Percentiles rank a stretch among this genome's conserved stretches.
Conservation (phyloP, 2,888 invertebrate species). For the Hirtodrosophila alboralis region DNA sequence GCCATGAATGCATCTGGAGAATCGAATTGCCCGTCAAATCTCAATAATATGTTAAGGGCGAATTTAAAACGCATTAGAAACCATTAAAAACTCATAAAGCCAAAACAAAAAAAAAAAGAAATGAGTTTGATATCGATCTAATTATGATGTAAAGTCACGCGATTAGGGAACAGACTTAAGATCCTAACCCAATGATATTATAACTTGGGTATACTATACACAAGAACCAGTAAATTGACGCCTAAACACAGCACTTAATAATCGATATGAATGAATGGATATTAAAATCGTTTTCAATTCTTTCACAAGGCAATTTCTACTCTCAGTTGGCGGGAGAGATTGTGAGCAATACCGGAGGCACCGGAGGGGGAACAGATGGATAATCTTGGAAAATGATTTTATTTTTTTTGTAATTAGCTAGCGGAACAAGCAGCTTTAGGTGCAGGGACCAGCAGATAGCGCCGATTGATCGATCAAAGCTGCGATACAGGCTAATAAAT, state of each 20-base stretch:
- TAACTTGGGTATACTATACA: conserved; percentile 8
- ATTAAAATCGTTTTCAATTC: conserved; percentile 30
- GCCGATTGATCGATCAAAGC: conserved; percentile 78
- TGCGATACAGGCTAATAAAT: conserved; percentile 62
- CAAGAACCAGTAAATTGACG: conserved; percentile 21
- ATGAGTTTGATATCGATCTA: conserved; percentile 22
- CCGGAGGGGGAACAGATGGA: not conserved
- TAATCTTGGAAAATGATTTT: conserved; percentile 44
- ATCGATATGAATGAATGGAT: conserved; percentile 44
- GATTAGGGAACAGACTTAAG: conserved; percentile 12
- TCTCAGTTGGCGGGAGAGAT: conserved; percentile 9
- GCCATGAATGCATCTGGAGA: too few relatives aligned
- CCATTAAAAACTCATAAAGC: conserved; percentile 65
- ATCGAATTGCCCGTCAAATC: not conserved
- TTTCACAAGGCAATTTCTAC: conserved; percentile 19
- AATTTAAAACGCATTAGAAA: conserved; percentile 69
- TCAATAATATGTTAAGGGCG: conserved; percentile 19
- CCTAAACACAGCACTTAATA: conserved; percentile 41
- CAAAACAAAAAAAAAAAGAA: conserved; percentile 5
- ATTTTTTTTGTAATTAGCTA: conserved; percentile 59
- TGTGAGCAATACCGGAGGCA: conserved; percentile 21
- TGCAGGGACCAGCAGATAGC: conserved; percentile 59
- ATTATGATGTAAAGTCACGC: conserved; percentile 73
- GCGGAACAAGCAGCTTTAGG: conserved; percentile 40
- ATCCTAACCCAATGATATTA: conserved; percentile 24